Evolutionary conservation across 2,113 vertebrate genomes (phyloP).

Genomic region (Cyprinodon tularosa): DNA sequence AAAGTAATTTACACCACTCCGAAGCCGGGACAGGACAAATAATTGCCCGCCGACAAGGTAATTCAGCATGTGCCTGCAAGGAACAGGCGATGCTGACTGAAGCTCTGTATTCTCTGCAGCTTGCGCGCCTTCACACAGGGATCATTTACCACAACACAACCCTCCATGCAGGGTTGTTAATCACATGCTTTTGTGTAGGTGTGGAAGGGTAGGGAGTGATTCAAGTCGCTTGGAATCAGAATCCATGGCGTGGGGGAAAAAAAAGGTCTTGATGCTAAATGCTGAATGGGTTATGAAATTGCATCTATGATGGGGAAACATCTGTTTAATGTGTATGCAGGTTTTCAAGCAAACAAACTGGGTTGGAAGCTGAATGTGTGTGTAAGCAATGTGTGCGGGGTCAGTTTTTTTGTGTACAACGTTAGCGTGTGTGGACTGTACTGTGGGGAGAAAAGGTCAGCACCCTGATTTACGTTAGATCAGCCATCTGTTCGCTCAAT

Average conservation of each 20-base stretch:
- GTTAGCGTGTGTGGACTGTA: slow-evolving; percentile 44
- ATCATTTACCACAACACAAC: slow-evolving; percentile 66
- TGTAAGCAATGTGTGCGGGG: slow-evolving; percentile 14
- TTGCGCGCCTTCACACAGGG: slow-evolving; percentile 67
- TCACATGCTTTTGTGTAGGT: slow-evolving; percentile 56
- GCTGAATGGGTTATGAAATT: slow-evolving; percentile 7
- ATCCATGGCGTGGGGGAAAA: neutral
- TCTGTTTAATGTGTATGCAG: slow-evolving; percentile 26
- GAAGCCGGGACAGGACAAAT: slow-evolving; percentile 78
- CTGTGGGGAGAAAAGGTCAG: slow-evolving; percentile 62
- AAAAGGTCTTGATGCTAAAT: slow-evolving; percentile 16
- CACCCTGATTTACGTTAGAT: slow-evolving; percentile 46
- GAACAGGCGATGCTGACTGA: slow-evolving; percentile 24
- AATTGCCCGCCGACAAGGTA: slow-evolving; percentile 77
- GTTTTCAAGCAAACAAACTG: neutral
- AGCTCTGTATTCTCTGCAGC: slow-evolving; percentile 33
- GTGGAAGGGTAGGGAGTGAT: slow-evolving; percentile 21
- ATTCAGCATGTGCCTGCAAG: slow-evolving; percentile 64
- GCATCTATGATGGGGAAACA: slow-evolving; percentile 34
- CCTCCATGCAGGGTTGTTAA: slow-evolving; percentile 54
- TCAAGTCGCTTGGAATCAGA: neutral
- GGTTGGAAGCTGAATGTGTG: slow-evolving; percentile 2
- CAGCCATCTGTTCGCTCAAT: slow-evolving; percentile 69
- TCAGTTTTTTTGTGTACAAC: slow-evolving; percentile 35
- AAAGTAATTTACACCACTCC: slow-evolving; percentile 84